Base-by-base conservation (phyloP, 2,113 vertebrate genomes). In the Oxyruncus cristatus region DNA sequence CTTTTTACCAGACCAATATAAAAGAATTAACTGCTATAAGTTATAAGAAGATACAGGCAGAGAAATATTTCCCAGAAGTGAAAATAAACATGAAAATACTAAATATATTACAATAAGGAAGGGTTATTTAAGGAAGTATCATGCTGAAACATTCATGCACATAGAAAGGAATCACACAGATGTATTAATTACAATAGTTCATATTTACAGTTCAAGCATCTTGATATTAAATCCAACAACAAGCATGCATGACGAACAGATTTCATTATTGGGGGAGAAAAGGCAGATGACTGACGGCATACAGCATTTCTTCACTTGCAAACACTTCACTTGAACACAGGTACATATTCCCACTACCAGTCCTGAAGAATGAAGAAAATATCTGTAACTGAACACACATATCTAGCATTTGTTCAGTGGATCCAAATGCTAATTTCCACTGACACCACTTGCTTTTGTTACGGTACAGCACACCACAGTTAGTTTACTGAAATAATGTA, bases 1-100 rank as follows among this genome's bases (percentile, higher is more conserved):
- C 88, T 95, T 97, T 92, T 58, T 59, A 87, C 42, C 19, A 95
- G 56, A 71, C 26, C 96, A 93, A 97, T 97, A 97, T 46, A 97
- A 98, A 97, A 98, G n/a, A 98, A 88, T 98, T 98, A 98, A 98
- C 97, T 97, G 97, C 97, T 95, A 75, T 88, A 68, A 98, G 97
- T 96, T 96, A 97, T 63, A 97, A 80, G 81, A 81, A 33, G 52
- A 92, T 89, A 98, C 96, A 98, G 98, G 96, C 95, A 93, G 97
- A 98, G 91, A 98, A 92, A 96, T 98, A 96, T 73, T 89, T 88
- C 94, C 89, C 76, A 96, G n/a, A 96, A 92, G 87, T 82, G 91
- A 95, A 91, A 96, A 70, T 65, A 93, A 96, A 92, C 65, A 67
- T 20, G 59, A 93, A 75, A 91, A 95, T 91, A 72, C 81, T 67